Evolutionary conservation across 1,140 invertebrate species (phyloP), one percentile per base, ranked within the genome.

Genomic region (Cotesia chilonis): DNA sequence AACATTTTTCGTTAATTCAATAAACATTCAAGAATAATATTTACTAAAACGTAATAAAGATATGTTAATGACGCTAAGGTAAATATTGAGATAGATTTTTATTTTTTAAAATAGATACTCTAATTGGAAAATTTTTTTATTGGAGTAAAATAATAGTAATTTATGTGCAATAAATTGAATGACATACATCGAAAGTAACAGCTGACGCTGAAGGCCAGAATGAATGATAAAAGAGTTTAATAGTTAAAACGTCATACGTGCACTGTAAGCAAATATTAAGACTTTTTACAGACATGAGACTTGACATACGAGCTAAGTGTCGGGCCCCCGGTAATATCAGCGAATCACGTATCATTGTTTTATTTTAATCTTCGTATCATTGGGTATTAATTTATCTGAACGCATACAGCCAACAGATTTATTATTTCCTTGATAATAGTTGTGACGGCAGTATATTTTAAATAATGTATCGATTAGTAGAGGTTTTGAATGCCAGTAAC

Each of bases 131-230:
- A 2, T 47, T 47, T 6, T 9, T 6, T 47, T 47, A 47, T 47
- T 47, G 41, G 5, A 47, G 5, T 47, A 9, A 7, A 47, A 47
- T 47, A 47, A 6, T 55, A 12, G 12, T 12, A 14, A 57, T 20
- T 3, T n/a, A 20, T 57, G 54, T 4, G 63, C 63, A 65, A 41
- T 47, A 47, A 47, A 47, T 47, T 65, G 6, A 4, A 61, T 17
- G 14, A 28, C 20, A n/a, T 41, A 37, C 35, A 65, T n/a, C 17
- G 7, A 10, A 28, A 35, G 59, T 20, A 85, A 82, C 82, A 85
- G 82, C 82, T 85, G 80, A 66, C 36, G 73, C 75, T 70, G 80
- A 84, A 85, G 84, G 84, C 83, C 81, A 81, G 76, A 78, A 78
- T 76, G 55, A 75, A 77, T 75, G 75, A 79, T 76, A 79, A 74